Evolutionary conservation across 92 coral and sea anemone species (phyloP).

Genomic region (Pocillopora grandis): DNA sequence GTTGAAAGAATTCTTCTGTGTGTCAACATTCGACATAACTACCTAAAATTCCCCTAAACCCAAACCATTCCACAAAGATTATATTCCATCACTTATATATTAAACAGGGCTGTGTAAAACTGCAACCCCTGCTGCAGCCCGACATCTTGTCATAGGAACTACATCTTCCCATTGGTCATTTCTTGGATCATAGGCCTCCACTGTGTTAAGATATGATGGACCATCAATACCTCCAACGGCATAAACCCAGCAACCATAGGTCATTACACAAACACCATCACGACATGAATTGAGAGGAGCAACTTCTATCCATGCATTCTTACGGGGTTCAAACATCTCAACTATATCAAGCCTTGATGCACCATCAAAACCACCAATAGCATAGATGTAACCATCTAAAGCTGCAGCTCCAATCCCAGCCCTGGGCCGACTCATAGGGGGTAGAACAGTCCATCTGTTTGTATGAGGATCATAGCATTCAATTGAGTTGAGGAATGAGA

Average conservation of each 20-base stretch:
- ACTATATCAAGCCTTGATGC: conserved; percentile 89
- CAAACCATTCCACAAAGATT: background rate
- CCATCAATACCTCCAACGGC: conserved; percentile 99
- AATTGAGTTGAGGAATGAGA: conserved; percentile 88
- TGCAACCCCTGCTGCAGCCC: conserved; percentile 99
- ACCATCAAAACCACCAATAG: conserved; percentile 98
- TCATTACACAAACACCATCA: conserved; percentile 96
- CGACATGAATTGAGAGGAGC: conserved; percentile 91
- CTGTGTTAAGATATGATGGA: conserved; percentile 97
- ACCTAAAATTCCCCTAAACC: background rate
- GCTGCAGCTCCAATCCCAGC: conserved; percentile 99
- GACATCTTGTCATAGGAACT: conserved; percentile 88
- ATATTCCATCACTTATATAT: background rate
- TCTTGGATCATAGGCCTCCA: conserved; percentile 95
- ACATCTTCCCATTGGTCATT: conserved; percentile 90
- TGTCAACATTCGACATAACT: too few species aligned
- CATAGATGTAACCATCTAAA: conserved; percentile 92
- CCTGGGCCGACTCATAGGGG: conserved; percentile 93
- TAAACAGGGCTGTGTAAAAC: conserved; percentile 37
- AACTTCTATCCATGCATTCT: conserved; percentile 92
- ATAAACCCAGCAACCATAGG: conserved; percentile 96
- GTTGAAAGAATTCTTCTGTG: too few species aligned
- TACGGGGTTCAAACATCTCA: conserved; percentile 86
- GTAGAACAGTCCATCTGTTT: conserved; percentile 89
- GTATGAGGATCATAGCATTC: conserved; percentile 97